A percentile compares a stretch with the other conserved stretches of the same genome.
These are phyloP conservation scores for Hemicordylus capensis DNA, from an alignment of 2,113 vertebrate genomes.

Conservation along the genomic window DNA sequence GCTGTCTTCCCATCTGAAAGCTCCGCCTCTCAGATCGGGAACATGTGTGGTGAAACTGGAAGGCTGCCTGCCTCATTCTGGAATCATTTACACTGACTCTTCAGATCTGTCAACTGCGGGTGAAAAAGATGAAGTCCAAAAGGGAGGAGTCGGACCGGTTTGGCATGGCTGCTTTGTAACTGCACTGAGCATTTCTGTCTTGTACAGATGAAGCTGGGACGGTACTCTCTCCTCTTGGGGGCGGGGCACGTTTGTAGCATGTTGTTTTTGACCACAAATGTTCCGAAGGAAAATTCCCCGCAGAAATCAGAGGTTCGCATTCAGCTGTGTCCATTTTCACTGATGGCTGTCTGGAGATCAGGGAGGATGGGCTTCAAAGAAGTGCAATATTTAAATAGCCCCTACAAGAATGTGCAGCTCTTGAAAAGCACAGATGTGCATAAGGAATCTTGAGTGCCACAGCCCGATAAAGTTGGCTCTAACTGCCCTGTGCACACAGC, in stretches of 20 bases:
- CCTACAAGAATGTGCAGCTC: background rate
- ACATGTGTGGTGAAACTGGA: background rate
- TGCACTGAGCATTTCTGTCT: background rate
- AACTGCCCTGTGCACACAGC: background rate
- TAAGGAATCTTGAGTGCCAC: background rate
- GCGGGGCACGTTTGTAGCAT: background rate
- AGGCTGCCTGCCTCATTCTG: slow-evolving; percentile 8
- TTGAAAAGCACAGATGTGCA: background rate
- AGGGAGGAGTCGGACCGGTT: background rate
- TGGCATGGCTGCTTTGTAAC: background rate
- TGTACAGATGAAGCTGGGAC: background rate
- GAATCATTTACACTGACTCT: background rate
- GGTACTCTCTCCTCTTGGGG: background rate
- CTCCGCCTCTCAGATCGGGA: background rate
- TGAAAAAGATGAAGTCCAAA: background rate
- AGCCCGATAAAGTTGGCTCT: background rate
- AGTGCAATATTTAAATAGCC: background rate
- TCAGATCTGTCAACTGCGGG: slow-evolving; percentile 5
- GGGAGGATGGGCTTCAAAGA: background rate
- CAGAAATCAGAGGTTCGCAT: background rate
- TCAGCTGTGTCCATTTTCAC: background rate
- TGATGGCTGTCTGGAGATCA: background rate
- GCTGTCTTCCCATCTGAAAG: background rate
- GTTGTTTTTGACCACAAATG: background rate
- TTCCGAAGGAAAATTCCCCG: background rate